phyloP scores from a whole-genome alignment of 1,140 invertebrate genomes.

The Whitmania pigra region DNA sequence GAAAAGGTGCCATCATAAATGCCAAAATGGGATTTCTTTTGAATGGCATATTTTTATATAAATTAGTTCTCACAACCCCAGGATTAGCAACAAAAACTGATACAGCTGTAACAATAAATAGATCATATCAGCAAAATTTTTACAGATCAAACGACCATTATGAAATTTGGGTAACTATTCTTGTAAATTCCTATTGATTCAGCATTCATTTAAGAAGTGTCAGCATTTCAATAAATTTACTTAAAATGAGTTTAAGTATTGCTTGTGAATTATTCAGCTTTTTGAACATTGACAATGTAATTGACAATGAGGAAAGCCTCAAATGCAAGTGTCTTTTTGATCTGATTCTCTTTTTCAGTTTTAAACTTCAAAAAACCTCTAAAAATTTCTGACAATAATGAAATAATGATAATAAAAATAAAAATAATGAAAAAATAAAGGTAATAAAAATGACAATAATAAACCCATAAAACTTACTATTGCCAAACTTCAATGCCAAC shows the following conservation, averaged over 20 bases:
- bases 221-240: background rate
- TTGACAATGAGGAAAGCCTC: too few relatives aligned
- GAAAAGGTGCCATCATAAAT: conserved; percentile 23
- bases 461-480: background rate
- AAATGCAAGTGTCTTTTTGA: too few relatives aligned
- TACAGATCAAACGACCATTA: background rate
- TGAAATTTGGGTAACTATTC: background rate
- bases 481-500: conserved; percentile 29
- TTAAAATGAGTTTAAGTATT: too few relatives aligned
- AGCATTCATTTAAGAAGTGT: background rate
- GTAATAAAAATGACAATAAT: background rate
- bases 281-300: background rate
- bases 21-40: conserved; percentile 54
- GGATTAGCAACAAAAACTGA: conserved; percentile 35
- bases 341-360: too few relatives aligned
- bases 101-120: conserved; percentile 19
- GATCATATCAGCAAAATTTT: too few relatives aligned
- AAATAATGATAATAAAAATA: background rate
- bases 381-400: background rate
- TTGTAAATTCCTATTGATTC: background rate
- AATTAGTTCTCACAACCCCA: conserved; percentile 36
- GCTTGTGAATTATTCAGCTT: background rate
- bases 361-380: background rate
- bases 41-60: conserved; percentile 54
- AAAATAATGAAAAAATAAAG: too few relatives aligned